phyloP scores from a whole-genome alignment of 2,113 vertebrate genomes.

The Galeopterus variegatus region DNA sequence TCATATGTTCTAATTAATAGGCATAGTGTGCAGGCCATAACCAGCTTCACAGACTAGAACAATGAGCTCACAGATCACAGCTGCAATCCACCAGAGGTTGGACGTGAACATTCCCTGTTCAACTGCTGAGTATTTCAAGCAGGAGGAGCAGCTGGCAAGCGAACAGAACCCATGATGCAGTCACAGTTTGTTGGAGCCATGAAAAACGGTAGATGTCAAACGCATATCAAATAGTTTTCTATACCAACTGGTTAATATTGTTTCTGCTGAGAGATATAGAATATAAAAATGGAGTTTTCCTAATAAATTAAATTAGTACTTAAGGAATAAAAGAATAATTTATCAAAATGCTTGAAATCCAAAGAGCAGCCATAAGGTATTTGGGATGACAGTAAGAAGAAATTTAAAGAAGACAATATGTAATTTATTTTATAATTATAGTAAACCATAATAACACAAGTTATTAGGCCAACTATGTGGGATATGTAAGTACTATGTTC shows the following conservation, averaged over 20 bases:
- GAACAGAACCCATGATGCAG: conserved; percentile 68
- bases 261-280: background rate
- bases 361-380: background rate
- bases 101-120: conserved; percentile 77
- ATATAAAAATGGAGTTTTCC: background rate
- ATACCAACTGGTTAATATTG: conserved; percentile 25
- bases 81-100: conserved; percentile 81
- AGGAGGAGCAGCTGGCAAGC: conserved; percentile 78
- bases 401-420: background rate
- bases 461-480: background rate
- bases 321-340: background rate
- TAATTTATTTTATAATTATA: background rate
- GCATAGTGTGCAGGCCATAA: conserved; percentile 80
- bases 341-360: background rate
- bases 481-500: background rate
- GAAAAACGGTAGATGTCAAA: conserved; percentile 74
- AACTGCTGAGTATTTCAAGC: conserved; percentile 72
- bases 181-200: conserved; percentile 48
- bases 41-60: conserved; percentile 76
- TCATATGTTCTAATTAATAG: conserved; percentile 84
- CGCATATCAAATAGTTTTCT: conserved; percentile 63
- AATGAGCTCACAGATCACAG: conserved; percentile 81
- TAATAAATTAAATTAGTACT: background rate
- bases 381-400: background rate
- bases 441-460: background rate